Conservation (phyloP, 2,888 invertebrate genomes). For the Frankliniella fusca region DNA sequence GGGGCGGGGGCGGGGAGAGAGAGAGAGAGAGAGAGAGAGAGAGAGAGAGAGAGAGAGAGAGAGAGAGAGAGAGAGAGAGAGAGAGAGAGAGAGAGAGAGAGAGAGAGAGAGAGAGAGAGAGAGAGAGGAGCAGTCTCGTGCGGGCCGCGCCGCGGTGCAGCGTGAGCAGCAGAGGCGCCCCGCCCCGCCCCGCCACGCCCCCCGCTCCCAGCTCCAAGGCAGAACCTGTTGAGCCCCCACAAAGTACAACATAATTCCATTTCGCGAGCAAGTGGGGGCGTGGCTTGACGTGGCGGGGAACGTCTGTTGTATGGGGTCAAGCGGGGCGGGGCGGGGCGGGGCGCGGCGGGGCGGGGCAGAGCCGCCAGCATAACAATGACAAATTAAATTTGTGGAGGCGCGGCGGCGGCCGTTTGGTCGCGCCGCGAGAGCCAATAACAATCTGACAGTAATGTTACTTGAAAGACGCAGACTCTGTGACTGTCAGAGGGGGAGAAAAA, state of each 20-base stretch:
- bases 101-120: neutral
- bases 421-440: too few relatives aligned
- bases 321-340: neutral
- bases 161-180: neutral
- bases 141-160: neutral
- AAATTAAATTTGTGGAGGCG: constrained; percentile 4
- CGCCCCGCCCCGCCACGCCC: neutral
- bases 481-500: too few relatives aligned
- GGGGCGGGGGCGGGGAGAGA: neutral
- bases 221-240: neutral
- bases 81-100: neutral
- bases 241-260: constrained; percentile 3
- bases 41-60: constrained; percentile 5
- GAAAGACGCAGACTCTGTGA: too few relatives aligned
- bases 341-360: neutral
- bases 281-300: neutral
- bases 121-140: too few relatives aligned
- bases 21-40: constrained; percentile 18
- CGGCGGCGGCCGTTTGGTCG: neutral
- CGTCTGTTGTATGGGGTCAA: neutral
- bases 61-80: too few relatives aligned
- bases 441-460: too few relatives aligned
- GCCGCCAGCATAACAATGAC: neutral
- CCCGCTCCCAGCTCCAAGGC: too few relatives aligned
- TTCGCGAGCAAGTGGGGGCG: neutral